Conservation (phyloP, 2,113 vertebrate genomes). For the Eleginops maclovinus region DNA sequence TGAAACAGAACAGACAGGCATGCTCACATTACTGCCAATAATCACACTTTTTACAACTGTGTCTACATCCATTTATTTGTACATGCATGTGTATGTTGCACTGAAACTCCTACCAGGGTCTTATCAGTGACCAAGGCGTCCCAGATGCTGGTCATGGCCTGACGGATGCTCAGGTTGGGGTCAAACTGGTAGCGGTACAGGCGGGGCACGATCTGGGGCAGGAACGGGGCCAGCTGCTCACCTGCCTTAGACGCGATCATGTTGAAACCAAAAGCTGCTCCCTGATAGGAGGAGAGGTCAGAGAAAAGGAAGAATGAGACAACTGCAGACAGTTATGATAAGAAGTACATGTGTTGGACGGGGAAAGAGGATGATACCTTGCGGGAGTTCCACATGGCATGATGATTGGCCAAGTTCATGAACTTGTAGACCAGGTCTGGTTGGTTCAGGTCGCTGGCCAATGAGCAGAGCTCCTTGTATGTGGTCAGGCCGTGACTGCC, state of each 20-base stretch:
- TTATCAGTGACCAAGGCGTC: conserved; percentile 96
- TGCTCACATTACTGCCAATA: not conserved
- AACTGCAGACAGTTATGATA: not conserved
- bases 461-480: conserved; percentile 97
- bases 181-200: conserved; percentile 99
- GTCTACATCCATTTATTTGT: not conserved
- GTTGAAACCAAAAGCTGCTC: conserved; percentile 98
- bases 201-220: conserved; percentile 94
- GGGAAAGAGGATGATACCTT: conserved; percentile 85
- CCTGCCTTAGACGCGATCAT: conserved; percentile 95
- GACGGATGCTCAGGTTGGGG: conserved; percentile 94
- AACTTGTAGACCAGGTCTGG: conserved; percentile 99
- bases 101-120: conserved; percentile 81
- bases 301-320: not conserved
- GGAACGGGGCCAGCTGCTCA: conserved; percentile 93
- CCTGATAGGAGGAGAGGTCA: conserved; percentile 79
- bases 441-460: conserved; percentile 98
- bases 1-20: conserved; percentile 62
- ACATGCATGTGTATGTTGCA: conserved; percentile 1
- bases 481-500: conserved; percentile 94
- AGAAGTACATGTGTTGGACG: not conserved
- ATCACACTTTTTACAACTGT: not conserved
- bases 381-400: conserved; percentile 99
- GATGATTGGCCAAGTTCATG: conserved; percentile 99
- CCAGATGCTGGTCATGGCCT: conserved; percentile 99